A percentile compares a stretch with the other conserved stretches of the same genome.
phyloP scores from a whole-genome alignment of 2,113 vertebrate genomes.

The Pseudonaja textilis region DNA sequence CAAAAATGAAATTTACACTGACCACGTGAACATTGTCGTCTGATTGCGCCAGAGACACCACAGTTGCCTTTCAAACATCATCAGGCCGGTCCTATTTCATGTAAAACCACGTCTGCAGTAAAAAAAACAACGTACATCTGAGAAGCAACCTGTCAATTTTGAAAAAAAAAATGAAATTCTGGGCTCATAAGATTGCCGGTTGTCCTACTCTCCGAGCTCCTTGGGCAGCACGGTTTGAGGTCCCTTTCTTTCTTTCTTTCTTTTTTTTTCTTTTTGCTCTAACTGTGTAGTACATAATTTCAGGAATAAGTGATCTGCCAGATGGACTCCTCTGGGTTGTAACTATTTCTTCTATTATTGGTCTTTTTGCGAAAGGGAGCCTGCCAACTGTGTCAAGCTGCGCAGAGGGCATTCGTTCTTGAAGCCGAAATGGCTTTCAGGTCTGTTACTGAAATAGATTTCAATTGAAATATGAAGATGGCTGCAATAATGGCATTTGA shows the following conservation, averaged over 20 bases:
- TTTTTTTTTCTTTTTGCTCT: background rate
- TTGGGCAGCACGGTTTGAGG: background rate
- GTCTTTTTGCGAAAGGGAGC: constrained; percentile 9
- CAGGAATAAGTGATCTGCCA: constrained; percentile 20
- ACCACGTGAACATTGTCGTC: background rate
- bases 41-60: background rate
- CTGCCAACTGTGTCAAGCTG: constrained; percentile 32
- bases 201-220: rapidly evolving
- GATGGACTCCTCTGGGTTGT: background rate
- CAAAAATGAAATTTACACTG: background rate
- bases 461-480: constrained; percentile 27
- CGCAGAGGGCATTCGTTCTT: constrained; percentile 33
- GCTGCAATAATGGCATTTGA: constrained; percentile 28
- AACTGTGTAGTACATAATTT: background rate
- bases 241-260: background rate
- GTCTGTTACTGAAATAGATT: constrained; percentile 11
- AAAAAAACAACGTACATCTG: background rate
- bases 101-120: background rate
- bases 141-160: background rate
- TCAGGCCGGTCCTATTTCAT: background rate
- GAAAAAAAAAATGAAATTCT: background rate
- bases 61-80: background rate
- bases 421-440: constrained; percentile 39
- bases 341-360: constrained; percentile 36
- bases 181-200: background rate